Evolutionary conservation across 1,140 invertebrate genomes (phyloP), one percentile per base, ranked within the genome.

Genomic region (Drosophila chauvacae): DNA sequence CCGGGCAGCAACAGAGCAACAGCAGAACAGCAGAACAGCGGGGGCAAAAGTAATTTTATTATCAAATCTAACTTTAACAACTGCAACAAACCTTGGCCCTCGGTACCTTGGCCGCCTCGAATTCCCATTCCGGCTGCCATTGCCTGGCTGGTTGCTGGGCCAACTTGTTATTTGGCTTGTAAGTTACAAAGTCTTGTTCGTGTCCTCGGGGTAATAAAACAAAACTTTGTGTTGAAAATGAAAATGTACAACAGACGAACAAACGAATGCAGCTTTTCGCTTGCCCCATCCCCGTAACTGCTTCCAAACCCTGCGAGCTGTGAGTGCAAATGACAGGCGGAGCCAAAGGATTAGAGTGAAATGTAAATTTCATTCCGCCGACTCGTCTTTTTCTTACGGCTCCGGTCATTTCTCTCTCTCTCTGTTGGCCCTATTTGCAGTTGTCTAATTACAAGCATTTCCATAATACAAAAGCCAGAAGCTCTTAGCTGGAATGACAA

Each of bases 151-250:
- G 26, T 28, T 59, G 20, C 45, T 62, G 77, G 57, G 39, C 82
- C 84, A 88, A 88, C 84, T 88, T 88, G 84, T 88, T 87, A 87
- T 87, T 88, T 88, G 85, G 85, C 84, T 88, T 88, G 84, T 90
- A 88, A 90, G 85, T 88, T 88, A 88, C 84, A 88, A 88, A 88
- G 84, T 88, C 84, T 87, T 88, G 80, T 88, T 90, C 85, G 84
- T 88, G 84, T 90, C 85, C 84, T 90, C 81, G 61, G 84, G 84
- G 84, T 88, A 88, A 88, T 88, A 88, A 88, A 88, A 90, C 84
- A 88, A 88, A 88, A 90, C 85, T 88, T 88, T 88, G 84, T 88
- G 84, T 90, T 88, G 84, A 88, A 88, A 88, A 88, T 90, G 85
- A 90, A 88, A 90, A 90, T 88, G 84, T 88, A 90, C 85, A 84